Evolutionary conservation across 2,888 invertebrate species (phyloP).

Genomic region (Euclidia mi): DNA sequence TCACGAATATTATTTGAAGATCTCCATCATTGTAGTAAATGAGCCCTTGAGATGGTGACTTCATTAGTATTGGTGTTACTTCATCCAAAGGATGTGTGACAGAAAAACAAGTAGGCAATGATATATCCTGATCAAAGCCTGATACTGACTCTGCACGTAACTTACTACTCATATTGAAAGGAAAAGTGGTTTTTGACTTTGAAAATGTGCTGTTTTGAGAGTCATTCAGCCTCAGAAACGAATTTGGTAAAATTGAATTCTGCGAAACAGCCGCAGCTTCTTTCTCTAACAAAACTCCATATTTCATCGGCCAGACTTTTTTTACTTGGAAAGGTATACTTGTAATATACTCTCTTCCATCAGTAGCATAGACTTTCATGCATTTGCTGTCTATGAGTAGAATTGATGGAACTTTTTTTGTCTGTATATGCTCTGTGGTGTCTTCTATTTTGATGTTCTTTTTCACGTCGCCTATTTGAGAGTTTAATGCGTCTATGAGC

Average conservation of each 20-base stretch:
- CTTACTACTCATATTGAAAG: constrained; percentile 80
- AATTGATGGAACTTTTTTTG: constrained; percentile 91
- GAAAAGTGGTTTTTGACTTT: constrained; percentile 67
- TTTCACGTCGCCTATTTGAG: constrained; percentile 85
- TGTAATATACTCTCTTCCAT: constrained; percentile 95
- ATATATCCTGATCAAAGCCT: constrained; percentile 83
- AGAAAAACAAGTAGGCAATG: constrained; percentile 95
- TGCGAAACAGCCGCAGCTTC: constrained; percentile 81
- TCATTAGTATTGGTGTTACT: constrained; percentile 95
- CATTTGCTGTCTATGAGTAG: constrained; percentile 94
- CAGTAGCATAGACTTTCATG: constrained; percentile 93
- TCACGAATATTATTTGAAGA: constrained; percentile 93
- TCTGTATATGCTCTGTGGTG: constrained; percentile 85
- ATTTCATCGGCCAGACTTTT: constrained; percentile 95
- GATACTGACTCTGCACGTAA: constrained; percentile 77
- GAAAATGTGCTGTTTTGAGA: constrained; percentile 78
- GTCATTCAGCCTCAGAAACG: constrained; percentile 79
- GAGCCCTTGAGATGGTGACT: constrained; percentile 90
- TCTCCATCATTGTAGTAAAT: constrained; percentile 92
- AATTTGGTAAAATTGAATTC: constrained; percentile 73
- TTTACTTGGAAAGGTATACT: constrained; percentile 95
- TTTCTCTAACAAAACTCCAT: constrained; percentile 96
- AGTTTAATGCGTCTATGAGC: constrained; percentile 86
- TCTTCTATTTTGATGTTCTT: constrained; percentile 86
- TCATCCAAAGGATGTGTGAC: constrained; percentile 97